Percentiles rank a stretch among this genome's conserved stretches.
phyloP scores from a whole-genome alignment of 2,888 invertebrate species.

The Nasonia oneida region DNA sequence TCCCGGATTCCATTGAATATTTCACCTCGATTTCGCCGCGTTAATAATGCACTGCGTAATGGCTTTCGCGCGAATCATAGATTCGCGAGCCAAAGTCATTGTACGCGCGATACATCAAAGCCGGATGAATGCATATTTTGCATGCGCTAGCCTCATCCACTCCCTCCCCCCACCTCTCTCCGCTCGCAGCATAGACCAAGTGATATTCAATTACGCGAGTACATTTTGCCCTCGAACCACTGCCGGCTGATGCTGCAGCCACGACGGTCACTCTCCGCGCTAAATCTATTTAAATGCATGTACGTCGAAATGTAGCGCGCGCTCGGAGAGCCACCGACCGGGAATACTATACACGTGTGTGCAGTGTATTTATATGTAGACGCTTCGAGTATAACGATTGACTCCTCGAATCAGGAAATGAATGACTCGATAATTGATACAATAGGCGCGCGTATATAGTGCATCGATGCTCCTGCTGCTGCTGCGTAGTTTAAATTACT shows the following conservation, averaged over 20 bases:
- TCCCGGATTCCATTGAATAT: background rate
- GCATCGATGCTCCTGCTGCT: background rate
- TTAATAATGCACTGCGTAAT: constrained; percentile 19
- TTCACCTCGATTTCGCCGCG: constrained; percentile 16
- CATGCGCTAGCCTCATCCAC: background rate
- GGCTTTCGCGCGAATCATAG: background rate
- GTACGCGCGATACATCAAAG: constrained; percentile 20
- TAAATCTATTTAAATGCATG: constrained; percentile 4
- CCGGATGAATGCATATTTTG: constrained; percentile 34
- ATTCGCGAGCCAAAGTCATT: constrained; percentile 19
- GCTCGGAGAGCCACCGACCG: background rate
- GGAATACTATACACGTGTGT: background rate
- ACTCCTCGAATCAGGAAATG: background rate
- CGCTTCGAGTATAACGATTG: background rate
- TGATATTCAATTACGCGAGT: constrained; percentile 5
- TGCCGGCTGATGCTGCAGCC: background rate
- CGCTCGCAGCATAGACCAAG: background rate
- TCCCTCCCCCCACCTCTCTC: background rate
- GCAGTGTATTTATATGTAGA: background rate
- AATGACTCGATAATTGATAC: background rate
- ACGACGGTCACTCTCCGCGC: background rate
- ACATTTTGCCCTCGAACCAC: background rate
- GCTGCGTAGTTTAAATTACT: background rate
- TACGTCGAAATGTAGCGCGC: background rate
- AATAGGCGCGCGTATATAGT: background rate